Conservation (phyloP, 2,888 invertebrate species). For the Eutolmus rufibarbis region DNA sequence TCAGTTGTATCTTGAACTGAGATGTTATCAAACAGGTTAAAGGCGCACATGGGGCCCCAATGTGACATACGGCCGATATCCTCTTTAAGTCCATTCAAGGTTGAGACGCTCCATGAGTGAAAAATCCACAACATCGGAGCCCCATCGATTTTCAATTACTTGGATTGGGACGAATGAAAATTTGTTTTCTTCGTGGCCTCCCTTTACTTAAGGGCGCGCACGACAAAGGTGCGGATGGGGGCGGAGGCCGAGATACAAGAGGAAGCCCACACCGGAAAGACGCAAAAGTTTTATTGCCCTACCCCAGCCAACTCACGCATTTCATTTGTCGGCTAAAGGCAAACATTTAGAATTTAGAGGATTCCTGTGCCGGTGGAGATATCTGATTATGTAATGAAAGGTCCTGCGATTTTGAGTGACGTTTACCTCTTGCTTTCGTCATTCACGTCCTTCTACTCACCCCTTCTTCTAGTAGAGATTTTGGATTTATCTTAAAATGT, state of each 20-base stretch:
- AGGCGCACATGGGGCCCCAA: background rate
- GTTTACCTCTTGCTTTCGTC: background rate
- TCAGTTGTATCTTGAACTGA: background rate
- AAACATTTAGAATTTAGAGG: background rate
- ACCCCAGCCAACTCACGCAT: background rate
- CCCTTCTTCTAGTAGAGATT: background rate
- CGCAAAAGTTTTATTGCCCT: background rate
- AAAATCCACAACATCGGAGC: background rate
- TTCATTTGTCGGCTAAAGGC: background rate
- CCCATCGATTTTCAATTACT: conserved; percentile 20
- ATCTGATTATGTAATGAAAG: background rate
- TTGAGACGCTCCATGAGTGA: background rate
- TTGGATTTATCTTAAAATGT: background rate
- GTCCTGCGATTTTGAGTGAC: background rate
- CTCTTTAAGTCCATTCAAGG: conserved; percentile 1
- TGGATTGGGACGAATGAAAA: background rate
- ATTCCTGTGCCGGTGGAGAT: background rate
- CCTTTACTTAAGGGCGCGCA: background rate
- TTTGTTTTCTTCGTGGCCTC: background rate
- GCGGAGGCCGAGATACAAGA: background rate
- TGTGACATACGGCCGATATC: background rate
- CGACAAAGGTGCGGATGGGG: background rate
- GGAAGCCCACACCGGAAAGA: background rate
- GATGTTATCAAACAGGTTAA: background rate
- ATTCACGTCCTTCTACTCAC: background rate